Percentiles rank a stretch among this genome's conserved stretches.
These are phyloP conservation scores for Drosophila virilis DNA, from an alignment of 1,140 invertebrate species.

Conservation along the genomic window DNA sequence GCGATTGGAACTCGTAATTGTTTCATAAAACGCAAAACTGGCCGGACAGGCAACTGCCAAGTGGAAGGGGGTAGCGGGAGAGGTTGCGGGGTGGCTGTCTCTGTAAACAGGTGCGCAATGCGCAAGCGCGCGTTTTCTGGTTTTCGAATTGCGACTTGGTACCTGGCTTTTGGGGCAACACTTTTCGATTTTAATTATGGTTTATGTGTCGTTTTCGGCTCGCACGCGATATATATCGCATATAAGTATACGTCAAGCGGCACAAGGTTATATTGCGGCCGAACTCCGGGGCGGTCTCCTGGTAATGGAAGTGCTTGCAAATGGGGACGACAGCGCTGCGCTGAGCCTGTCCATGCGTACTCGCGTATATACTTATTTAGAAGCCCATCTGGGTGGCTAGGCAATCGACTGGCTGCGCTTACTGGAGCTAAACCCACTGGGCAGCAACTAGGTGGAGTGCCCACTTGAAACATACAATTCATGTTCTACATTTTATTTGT, in stretches of 20 bases:
- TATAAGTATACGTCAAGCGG: constrained; percentile 15
- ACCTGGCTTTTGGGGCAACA: constrained; percentile 62
- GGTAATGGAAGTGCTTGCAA: constrained; percentile 10
- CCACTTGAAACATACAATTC: constrained; percentile 9
- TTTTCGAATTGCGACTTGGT: constrained; percentile 51
- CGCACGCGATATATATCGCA: constrained; percentile 9
- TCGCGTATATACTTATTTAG: constrained; percentile 8
- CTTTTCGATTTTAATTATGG: constrained; percentile 77
- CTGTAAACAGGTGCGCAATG: constrained; percentile 67
- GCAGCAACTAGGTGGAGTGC: background rate
- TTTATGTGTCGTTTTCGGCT: constrained; percentile 62
- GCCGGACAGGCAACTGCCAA: constrained; percentile 30
- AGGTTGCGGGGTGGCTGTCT: background rate
- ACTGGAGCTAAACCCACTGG: constrained; percentile 41
- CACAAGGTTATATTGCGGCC: constrained; percentile 51
- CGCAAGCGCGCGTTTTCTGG: constrained; percentile 55
- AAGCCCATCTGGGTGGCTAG: constrained; percentile 23
- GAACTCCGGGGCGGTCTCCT: background rate
- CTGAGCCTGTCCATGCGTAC: constrained; percentile 29
- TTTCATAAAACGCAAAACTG: constrained; percentile 75
- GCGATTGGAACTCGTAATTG: constrained; percentile 67
- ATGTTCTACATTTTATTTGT: constrained; percentile 20
- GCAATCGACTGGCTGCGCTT: constrained; percentile 22
- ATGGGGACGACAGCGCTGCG: constrained; percentile 4
- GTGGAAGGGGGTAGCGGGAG: background rate